Percentiles rank a stretch among this genome's conserved stretches.
Conservation (phyloP, 2,888 invertebrate species). For the Anthrax anthrax region DNA sequence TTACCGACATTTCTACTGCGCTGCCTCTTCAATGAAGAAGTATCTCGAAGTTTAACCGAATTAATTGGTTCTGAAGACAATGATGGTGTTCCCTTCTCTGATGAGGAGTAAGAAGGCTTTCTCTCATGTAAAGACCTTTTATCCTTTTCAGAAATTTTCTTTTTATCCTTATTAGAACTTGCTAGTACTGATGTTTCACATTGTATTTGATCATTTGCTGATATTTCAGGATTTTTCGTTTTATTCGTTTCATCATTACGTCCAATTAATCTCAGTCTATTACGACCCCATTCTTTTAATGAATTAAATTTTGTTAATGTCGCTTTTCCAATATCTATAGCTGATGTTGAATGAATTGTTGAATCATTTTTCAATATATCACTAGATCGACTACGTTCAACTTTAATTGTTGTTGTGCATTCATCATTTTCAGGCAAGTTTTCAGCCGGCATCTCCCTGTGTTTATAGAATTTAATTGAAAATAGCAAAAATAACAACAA, state of each 20-base stretch:
- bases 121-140: constrained; percentile 55
- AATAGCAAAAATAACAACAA: neutral
- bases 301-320: constrained; percentile 51
- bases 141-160: constrained; percentile 43
- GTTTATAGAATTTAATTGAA: too few relatives aligned
- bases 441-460: constrained; percentile 1
- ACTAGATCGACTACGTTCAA: constrained; percentile 51
- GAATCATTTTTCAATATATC: constrained; percentile 56
- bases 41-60: constrained; percentile 63
- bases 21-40: constrained; percentile 54
- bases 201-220: constrained; percentile 29
- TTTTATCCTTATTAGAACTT: constrained; percentile 38
- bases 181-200: neutral
- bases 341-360: constrained; percentile 18
- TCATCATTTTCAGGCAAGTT: constrained; percentile 1
- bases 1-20: constrained; percentile 45
- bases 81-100: constrained; percentile 40
- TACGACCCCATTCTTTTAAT: constrained; percentile 73
- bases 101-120: constrained; percentile 64
- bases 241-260: constrained; percentile 33
- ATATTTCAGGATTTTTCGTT: constrained; percentile 30
- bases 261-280: constrained; percentile 58
- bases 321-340: constrained; percentile 24
- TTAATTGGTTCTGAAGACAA: constrained; percentile 9
- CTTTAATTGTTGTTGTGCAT: neutral